A percentile compares a stretch with the other conserved stretches of the same genome.
These are phyloP conservation scores for Deilephila porcellus DNA, from an alignment of 2,888 invertebrate species.

Conservation along the genomic window DNA sequence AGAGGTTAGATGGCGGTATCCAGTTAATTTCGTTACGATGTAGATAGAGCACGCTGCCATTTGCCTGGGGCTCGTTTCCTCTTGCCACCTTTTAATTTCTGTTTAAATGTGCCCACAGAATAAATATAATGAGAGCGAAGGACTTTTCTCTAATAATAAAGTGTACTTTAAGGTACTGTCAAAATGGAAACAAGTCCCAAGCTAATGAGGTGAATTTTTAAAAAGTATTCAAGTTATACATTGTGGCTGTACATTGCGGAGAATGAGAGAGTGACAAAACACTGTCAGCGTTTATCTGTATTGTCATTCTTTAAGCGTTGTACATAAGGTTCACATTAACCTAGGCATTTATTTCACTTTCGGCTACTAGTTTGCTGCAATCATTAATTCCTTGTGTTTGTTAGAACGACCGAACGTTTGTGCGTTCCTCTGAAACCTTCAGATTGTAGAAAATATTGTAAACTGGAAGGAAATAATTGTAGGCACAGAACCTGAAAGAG, in stretches of 20 bases:
- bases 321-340: neutral
- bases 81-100: conserved; percentile 71
- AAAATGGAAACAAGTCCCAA: conserved; percentile 19
- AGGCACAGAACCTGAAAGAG: too few relatives aligned
- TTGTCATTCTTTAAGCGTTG: neutral
- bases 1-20: conserved; percentile 57
- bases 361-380: neutral
- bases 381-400: conserved; percentile 6
- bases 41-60: conserved; percentile 76
- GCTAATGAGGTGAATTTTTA: conserved; percentile 17
- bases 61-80: conserved; percentile 61
- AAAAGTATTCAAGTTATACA: conserved; percentile 18
- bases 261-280: conserved; percentile 1
- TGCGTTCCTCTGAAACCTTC: neutral
- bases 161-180: conserved; percentile 12
- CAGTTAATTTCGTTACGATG: conserved; percentile 77
- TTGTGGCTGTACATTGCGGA: conserved; percentile 10
- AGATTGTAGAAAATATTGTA: neutral
- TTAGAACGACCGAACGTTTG: neutral
- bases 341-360: neutral
- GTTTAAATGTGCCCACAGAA: conserved; percentile 60
- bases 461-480: too few relatives aligned
- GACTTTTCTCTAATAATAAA: conserved; percentile 24
- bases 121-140: conserved; percentile 47
- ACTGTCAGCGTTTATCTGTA: neutral